These are phyloP conservation scores for Melinaea marsaeus DNA, from an alignment of 2,888 invertebrate species.

Conservation along the genomic window DNA sequence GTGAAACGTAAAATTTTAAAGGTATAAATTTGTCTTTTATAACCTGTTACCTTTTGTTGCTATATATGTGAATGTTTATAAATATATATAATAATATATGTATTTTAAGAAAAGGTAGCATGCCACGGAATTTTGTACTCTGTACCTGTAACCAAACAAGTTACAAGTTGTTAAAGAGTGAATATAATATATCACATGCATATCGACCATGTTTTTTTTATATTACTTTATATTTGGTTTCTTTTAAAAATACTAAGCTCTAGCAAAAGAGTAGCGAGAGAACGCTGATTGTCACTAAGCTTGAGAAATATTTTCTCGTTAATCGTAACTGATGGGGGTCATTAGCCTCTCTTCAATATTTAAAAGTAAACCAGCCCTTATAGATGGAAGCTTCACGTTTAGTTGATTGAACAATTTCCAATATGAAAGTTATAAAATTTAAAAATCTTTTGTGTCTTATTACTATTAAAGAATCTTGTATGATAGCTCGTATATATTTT, in stretches of 20 bases:
- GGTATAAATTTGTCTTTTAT: no score
- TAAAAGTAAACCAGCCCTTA: constrained; percentile 21
- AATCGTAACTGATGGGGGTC: constrained; percentile 17
- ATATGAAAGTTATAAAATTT: not conserved
- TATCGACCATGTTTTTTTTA: no score
- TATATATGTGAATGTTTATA: no score
- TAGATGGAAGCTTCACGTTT: constrained; percentile 5
- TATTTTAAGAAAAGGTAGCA: no score
- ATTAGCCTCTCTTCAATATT: constrained; percentile 24
- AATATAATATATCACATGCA: no score
- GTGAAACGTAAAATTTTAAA: no score
- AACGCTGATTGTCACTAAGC: constrained; percentile 4
- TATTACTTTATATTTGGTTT: not conserved
- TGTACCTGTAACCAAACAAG: no score
- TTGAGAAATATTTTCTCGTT: constrained; percentile 7
- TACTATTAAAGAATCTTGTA: not conserved
- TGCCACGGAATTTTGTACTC: no score
- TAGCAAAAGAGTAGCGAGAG: not conserved
- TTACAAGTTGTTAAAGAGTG: no score
- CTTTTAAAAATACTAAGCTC: not conserved
- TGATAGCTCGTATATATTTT: no score
- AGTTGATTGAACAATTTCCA: constrained; percentile 1
- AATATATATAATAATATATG: no score
- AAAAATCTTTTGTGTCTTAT: not conserved
- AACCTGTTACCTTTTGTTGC: no score